Conservation (phyloP, 2,888 invertebrate genomes). For the Aspidapion aeneum region DNA sequence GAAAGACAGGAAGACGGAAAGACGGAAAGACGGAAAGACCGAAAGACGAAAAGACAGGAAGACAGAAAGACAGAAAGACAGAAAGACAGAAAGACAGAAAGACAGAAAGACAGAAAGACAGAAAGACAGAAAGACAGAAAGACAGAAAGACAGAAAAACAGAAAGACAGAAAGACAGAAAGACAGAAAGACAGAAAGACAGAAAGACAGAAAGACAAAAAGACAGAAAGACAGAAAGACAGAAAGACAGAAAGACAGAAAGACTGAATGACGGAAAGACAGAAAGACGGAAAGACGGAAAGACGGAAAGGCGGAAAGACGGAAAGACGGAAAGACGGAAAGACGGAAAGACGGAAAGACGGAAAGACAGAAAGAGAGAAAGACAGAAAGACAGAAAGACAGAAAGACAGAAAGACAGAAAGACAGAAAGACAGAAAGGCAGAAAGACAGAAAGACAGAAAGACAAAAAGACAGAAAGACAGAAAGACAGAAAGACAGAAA, state of each 20-base stretch:
- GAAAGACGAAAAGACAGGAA: slow-evolving; percentile 19
- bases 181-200: slow-evolving; percentile 17
- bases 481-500: slow-evolving; percentile 5
- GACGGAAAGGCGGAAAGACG: slow-evolving; percentile 15
- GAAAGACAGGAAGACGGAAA: slow-evolving; percentile 17
- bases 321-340: slow-evolving; percentile 17
- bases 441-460: slow-evolving; percentile 8
- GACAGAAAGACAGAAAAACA: slow-evolving; percentile 18
- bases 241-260: slow-evolving; percentile 8
- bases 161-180: slow-evolving; percentile 18
- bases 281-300: slow-evolving; percentile 16
- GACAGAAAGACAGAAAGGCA: slow-evolving; percentile 7
- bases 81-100: slow-evolving; percentile 20
- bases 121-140: slow-evolving; percentile 17
- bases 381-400: slow-evolving; percentile 5
- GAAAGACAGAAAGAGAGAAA: slow-evolving; percentile 14
- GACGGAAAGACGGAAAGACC: slow-evolving; percentile 18
- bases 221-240: slow-evolving; percentile 16
- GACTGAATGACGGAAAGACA: slow-evolving; percentile 8
- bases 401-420: slow-evolving; percentile 8
- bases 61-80: slow-evolving; percentile 21
- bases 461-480: slow-evolving; percentile 1
- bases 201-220: slow-evolving; percentile 14
- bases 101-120: slow-evolving; percentile 21
- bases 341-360: slow-evolving; percentile 15